Conservation (phyloP, 2,888 invertebrate genomes). For the Phyllotreta striolata region DNA sequence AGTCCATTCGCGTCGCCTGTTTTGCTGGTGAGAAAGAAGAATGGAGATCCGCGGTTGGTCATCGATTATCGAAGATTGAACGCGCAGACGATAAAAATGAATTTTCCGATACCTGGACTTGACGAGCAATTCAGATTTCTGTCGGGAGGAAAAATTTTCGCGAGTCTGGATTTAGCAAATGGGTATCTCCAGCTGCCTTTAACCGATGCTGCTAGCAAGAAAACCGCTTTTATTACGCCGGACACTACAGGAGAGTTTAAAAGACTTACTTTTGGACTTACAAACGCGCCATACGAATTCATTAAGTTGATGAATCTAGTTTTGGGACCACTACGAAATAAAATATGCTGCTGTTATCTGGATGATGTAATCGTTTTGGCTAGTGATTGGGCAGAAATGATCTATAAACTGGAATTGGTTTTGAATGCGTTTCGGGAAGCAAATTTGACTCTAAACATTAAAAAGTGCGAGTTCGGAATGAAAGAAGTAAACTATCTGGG, state of each 20-base stretch:
- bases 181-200: conserved; percentile 34
- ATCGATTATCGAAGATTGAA: conserved; percentile 42
- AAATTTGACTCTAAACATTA: conserved; percentile 50
- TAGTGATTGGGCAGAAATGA: conserved; percentile 35
- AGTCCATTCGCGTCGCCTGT: conserved; percentile 37
- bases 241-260: conserved; percentile 45
- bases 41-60: conserved; percentile 40
- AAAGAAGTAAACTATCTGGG: conserved; percentile 36
- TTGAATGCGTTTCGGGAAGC: conserved; percentile 43
- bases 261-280: conserved; percentile 34
- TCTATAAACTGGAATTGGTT: conserved; percentile 44
- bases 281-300: conserved; percentile 29
- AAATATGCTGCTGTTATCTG: conserved; percentile 34
- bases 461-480: conserved; percentile 50
- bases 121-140: conserved; percentile 20
- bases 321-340: conserved; percentile 34
- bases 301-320: conserved; percentile 35
- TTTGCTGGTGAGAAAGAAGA: conserved; percentile 42
- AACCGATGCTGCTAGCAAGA: conserved; percentile 16
- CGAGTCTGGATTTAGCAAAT: conserved; percentile 21
- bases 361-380: conserved; percentile 38
- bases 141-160: conserved; percentile 16
- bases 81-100: conserved; percentile 42
- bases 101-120: conserved; percentile 38
- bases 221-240: conserved; percentile 38